Evolutionary conservation across 2,888 invertebrate genomes (phyloP).

Genomic region (Alcis repandata): DNA sequence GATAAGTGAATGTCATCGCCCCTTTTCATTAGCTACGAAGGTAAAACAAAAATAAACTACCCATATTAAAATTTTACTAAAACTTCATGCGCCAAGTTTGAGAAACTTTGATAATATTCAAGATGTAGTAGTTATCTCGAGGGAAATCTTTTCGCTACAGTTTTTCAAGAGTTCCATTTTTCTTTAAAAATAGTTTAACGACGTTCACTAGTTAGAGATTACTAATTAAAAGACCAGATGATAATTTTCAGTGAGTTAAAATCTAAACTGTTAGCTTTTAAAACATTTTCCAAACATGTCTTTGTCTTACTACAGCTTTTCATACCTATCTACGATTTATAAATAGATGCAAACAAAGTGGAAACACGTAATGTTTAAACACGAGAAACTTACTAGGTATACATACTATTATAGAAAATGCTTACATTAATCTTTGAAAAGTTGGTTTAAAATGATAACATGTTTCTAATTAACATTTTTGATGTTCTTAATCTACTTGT

Average conservation of each 20-base stretch:
- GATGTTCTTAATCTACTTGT: no score
- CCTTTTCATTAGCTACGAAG: conserved; percentile 12
- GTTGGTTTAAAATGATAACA: no score
- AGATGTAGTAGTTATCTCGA: conserved; percentile 24
- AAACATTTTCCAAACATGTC: no score
- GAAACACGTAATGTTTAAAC: no score
- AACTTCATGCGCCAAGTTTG: conserved; percentile 20
- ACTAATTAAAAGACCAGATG: neutral
- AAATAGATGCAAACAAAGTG: no score
- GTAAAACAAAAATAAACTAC: conserved; percentile 19
- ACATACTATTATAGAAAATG: no score
- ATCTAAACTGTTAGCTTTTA: no score
- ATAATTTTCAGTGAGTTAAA: neutral
- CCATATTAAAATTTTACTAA: conserved; percentile 20
- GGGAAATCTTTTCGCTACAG: conserved; percentile 35
- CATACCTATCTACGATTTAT: no score
- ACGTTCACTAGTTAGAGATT: neutral
- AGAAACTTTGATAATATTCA: conserved; percentile 32
- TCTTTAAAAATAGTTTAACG: conserved; percentile 3
- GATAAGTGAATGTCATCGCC: neutral
- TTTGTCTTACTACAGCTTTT: no score
- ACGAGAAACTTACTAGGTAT: no score
- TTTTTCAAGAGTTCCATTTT: conserved; percentile 27
- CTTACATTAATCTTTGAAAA: no score
- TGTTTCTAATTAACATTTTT: no score